These are phyloP conservation scores for Drosophila parvula DNA, from an alignment of 1,140 invertebrate genomes.

Conservation along the genomic window DNA sequence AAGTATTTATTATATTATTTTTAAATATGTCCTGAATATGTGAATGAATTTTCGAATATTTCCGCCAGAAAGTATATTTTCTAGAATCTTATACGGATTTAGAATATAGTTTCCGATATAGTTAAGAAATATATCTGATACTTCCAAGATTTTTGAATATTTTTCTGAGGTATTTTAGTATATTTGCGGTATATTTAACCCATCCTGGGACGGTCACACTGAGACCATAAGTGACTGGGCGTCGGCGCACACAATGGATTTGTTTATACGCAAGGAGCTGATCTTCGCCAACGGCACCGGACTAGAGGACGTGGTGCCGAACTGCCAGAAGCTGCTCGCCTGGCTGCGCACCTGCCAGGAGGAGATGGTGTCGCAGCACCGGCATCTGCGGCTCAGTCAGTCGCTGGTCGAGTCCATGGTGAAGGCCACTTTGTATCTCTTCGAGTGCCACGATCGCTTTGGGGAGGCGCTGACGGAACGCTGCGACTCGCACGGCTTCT, in stretches of 20 bases:
- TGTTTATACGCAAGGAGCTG: constrained; percentile 56
- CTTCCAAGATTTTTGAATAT: too few relatives aligned
- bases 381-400: constrained; percentile 36
- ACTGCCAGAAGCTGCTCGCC: constrained; percentile 46
- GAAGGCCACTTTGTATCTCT: constrained; percentile 61
- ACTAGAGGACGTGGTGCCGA: constrained; percentile 47
- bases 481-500: constrained; percentile 22
- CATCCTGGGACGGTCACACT: not conserved
- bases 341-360: constrained; percentile 59
- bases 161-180: not conserved
- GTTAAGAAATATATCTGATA: too few relatives aligned
- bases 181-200: too few relatives aligned
- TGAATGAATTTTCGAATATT: too few relatives aligned
- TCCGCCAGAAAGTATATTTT: too few relatives aligned
- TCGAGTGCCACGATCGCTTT: constrained; percentile 50
- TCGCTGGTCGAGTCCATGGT: constrained; percentile 54
- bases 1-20: too few relatives aligned
- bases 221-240: not conserved
- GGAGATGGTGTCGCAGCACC: constrained; percentile 34
- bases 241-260: constrained; percentile 37
- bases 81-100: too few relatives aligned
- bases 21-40: too few relatives aligned
- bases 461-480: constrained; percentile 48
- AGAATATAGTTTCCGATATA: too few relatives aligned
- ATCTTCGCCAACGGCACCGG: constrained; percentile 22